These are phyloP conservation scores for Drosophila meridionalis DNA, from an alignment of 2,888 invertebrate species.

Conservation along the genomic window DNA sequence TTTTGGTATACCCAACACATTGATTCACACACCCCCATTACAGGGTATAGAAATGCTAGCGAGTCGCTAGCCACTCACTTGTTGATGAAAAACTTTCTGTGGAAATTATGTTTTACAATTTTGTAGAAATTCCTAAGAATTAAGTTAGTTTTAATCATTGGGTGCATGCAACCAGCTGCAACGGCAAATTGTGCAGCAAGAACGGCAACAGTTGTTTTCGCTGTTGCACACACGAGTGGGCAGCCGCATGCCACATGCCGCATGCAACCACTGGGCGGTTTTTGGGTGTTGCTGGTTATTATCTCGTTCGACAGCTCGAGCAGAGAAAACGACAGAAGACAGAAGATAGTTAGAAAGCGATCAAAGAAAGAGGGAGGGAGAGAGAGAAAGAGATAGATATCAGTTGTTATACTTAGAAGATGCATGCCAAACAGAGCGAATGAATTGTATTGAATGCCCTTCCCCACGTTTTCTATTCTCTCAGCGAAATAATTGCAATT, in stretches of 20 bases:
- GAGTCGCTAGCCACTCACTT: too few species aligned
- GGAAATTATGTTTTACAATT: constrained; percentile 77
- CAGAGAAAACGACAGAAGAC: constrained; percentile 19
- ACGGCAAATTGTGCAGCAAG: constrained; percentile 54
- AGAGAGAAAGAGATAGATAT: background rate
- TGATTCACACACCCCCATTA: background rate
- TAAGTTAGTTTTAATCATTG: constrained; percentile 78
- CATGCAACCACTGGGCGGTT: constrained; percentile 57
- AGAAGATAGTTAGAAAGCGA: constrained; percentile 4
- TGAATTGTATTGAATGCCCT: constrained; percentile 39
- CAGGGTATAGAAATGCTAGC: constrained; percentile 29
- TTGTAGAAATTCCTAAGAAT: constrained; percentile 77
- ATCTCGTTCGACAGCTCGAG: constrained; percentile 61
- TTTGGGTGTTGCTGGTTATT: constrained; percentile 72
- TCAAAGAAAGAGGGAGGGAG: background rate
- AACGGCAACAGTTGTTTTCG: constrained; percentile 10
- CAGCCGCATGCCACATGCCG: constrained; percentile 38
- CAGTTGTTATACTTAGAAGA: background rate
- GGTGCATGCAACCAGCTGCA: constrained; percentile 68
- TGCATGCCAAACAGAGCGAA: constrained; percentile 55
- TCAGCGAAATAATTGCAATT: constrained; percentile 21
- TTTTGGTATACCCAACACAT: background rate
- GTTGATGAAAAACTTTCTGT: constrained; percentile 63
- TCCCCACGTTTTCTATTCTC: constrained; percentile 28
- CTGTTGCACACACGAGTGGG: constrained; percentile 61